phyloP scores from a whole-genome alignment of 2,797 vertebrate genomes.

The Xenops minutus region DNA sequence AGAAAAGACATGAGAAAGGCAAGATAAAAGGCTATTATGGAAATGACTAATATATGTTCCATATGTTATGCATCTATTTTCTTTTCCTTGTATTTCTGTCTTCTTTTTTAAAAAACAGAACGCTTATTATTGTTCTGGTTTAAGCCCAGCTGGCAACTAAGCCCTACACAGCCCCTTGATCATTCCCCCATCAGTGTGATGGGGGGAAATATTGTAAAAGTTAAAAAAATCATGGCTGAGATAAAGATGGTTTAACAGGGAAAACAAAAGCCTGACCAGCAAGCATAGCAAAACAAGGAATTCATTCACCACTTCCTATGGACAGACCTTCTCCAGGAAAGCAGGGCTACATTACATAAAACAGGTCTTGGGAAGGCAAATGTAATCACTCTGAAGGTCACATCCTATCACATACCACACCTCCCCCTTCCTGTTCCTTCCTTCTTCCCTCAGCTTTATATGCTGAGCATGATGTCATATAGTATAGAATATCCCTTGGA shows the following conservation, averaged over 20 bases:
- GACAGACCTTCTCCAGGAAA: background rate
- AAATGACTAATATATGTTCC: background rate
- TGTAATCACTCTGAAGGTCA: too few relatives aligned
- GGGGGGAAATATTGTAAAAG: rapidly evolving
- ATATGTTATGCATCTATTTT: background rate
- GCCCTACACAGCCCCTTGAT: too few relatives aligned
- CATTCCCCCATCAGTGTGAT: background rate
- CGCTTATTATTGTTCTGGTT: background rate
- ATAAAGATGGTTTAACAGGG: background rate
- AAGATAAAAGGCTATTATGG: background rate
- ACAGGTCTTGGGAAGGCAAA: background rate
- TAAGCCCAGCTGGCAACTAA: background rate
- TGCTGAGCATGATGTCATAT: background rate
- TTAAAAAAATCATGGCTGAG: background rate
- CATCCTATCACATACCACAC: too few relatives aligned
- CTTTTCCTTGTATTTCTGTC: background rate
- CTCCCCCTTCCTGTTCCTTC: background rate
- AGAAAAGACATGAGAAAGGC: background rate
- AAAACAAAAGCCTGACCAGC: background rate
- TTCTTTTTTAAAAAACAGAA: background rate
- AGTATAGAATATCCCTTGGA: background rate
- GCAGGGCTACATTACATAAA: background rate
- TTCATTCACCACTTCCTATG: background rate
- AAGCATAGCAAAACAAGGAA: background rate
- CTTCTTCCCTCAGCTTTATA: background rate